phyloP scores from a whole-genome alignment of 2,113 vertebrate species.

The Colius striatus region DNA sequence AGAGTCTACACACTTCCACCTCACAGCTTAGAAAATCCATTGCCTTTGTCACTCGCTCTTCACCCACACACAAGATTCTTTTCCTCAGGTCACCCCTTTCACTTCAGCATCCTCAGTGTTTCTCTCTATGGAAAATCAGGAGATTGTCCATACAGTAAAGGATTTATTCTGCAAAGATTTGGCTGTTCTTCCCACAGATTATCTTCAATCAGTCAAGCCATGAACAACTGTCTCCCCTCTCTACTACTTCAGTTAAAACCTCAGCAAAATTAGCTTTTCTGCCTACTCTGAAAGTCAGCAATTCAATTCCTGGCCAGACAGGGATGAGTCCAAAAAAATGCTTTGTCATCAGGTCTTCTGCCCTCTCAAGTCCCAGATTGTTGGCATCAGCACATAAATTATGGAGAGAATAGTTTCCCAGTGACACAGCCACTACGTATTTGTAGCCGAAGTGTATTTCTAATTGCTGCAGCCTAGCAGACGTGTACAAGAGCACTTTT shows the following conservation, averaged over 20 bases:
- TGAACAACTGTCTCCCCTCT: not conserved
- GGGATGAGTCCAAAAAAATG: not conserved
- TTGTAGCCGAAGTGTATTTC: not conserved
- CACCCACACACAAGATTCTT: not conserved
- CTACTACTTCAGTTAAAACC: constrained; percentile 25
- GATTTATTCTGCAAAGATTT: constrained; percentile 3
- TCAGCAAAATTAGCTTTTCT: constrained; percentile 54
- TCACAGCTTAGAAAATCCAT: not conserved
- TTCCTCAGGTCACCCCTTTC: not conserved
- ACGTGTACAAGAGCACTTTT: not conserved
- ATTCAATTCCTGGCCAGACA: constrained; percentile 32
- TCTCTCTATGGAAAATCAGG: not conserved
- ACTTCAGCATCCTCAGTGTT: not conserved
- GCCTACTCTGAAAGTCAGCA: constrained; percentile 21
- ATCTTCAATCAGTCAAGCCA: not conserved
- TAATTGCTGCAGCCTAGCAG: not conserved
- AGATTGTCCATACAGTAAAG: not conserved
- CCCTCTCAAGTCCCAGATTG: not conserved
- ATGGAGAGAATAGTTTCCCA: not conserved
- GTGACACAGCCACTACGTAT: not conserved
- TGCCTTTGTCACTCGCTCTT: not conserved
- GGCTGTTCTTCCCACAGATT: not conserved
- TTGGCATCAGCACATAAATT: constrained; percentile 24
- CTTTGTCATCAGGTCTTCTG: constrained; percentile 25
- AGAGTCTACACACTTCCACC: not conserved